phyloP scores from a whole-genome alignment of 2,888 invertebrate genomes.

The Melanotus villosus region DNA sequence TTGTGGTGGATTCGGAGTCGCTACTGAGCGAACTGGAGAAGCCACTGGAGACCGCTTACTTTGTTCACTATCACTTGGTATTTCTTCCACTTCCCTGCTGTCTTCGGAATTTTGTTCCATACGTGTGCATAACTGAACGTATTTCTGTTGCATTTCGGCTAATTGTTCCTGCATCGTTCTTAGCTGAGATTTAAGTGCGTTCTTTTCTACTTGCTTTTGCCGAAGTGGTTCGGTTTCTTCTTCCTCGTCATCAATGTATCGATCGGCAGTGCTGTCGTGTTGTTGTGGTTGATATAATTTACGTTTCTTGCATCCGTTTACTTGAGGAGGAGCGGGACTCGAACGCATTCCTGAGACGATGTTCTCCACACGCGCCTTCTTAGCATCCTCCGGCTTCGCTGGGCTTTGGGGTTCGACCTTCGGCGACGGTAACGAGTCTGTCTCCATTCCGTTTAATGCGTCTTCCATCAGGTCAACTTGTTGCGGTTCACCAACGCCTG shows the following conservation, averaged over 20 bases:
- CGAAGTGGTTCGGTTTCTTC: conserved; percentile 83
- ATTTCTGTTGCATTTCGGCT: conserved; percentile 93
- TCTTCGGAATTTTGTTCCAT: conserved; percentile 87
- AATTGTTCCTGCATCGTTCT: conserved; percentile 91
- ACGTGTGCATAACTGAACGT: conserved; percentile 87
- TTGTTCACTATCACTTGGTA: conserved; percentile 79
- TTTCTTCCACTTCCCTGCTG: conserved; percentile 82
- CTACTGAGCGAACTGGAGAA: conserved; percentile 71
- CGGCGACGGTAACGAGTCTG: conserved; percentile 74
- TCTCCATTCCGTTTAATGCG: conserved; percentile 74
- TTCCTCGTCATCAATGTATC: conserved; percentile 83
- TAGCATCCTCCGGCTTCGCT: conserved; percentile 77
- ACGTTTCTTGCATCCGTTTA: conserved; percentile 95
- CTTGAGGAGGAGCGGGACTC: conserved; percentile 85
- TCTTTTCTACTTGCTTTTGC: conserved; percentile 89
- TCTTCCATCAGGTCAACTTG: conserved; percentile 73
- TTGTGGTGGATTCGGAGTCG: conserved; percentile 66
- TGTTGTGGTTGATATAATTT: conserved; percentile 97
- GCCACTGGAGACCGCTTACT: conserved; percentile 70
- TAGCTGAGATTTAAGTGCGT: conserved; percentile 87
- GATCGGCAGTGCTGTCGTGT: conserved; percentile 80
- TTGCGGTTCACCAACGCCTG: conserved; percentile 71
- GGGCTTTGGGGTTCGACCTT: conserved; percentile 74
- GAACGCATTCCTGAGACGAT: conserved; percentile 95
- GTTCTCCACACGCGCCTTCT: conserved; percentile 94